Evolutionary conservation across 2,113 vertebrate species (phyloP), one percentile per base, ranked within the genome.

Genomic region (Cettia cetti): DNA sequence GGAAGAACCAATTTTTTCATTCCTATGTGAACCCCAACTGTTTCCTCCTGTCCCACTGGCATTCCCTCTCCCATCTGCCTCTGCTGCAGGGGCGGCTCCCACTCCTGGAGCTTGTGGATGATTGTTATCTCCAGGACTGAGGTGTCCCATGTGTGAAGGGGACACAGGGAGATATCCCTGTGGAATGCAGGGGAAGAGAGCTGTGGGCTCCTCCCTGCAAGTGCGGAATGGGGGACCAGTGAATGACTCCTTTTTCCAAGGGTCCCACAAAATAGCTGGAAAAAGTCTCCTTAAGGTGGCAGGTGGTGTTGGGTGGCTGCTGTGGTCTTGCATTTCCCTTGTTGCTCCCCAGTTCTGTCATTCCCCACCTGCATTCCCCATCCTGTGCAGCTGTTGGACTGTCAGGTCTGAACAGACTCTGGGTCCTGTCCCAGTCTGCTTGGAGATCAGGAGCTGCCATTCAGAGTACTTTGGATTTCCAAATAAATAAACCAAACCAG

Each of bases 181-280:
- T 30, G 49, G 79, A 15, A 26, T 27, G 37, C 0, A 0, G 15
- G 4, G 7, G 9, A 42, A 35, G 40, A 50, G 28, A 64, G 27
- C 37, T 68, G 20, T 1, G 3, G 42, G 64, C 52, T 11, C 33
- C 24, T 54, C 33, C 35, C 52, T 82, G 74, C 16, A 23, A 7
- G 44, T 26, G 28, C 69, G 56, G 37, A 11, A 3, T 10, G 2
- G 2, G 27, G 53, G 37, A 24, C 2, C 31, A 24, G 6, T 13
- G 47, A 9, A 7, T 15, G 40, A 7, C 30, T 63, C 6, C 3
- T 35, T 44, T 44, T 47, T 3, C 37, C 30, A 54, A 22, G 60
- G 24, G 6, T 42, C 35, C 33, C 26, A 22, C 16, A 53, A n/a
- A 20, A 9, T 39, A 61, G 22, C 24, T 93, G 71, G 26, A 54